phyloP scores from a whole-genome alignment of 1,140 invertebrate species.

The Neoseiulus cucumeris region DNA sequence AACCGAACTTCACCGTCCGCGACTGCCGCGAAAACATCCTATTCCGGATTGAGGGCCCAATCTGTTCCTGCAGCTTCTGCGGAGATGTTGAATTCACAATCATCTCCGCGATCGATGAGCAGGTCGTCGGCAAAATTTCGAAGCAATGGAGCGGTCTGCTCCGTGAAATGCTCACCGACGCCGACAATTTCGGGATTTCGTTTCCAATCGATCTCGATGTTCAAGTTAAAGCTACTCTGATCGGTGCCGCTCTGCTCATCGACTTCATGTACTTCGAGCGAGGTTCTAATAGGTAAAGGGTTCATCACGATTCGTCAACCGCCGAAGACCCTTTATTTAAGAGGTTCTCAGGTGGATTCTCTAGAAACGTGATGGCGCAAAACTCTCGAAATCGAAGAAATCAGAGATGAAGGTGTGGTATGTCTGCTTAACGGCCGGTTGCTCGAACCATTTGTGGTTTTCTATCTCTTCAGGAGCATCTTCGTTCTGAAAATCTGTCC shows the following conservation, averaged over 20 bases:
- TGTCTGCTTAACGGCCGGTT: no score
- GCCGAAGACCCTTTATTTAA: no score
- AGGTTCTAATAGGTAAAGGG: constrained; percentile 25
- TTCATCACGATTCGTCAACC: constrained; percentile 28
- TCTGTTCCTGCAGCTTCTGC: constrained; percentile 53
- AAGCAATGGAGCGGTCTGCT: constrained; percentile 51
- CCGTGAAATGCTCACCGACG: constrained; percentile 48
- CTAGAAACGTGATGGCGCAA: no score
- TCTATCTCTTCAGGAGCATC: no score
- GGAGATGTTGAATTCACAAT: constrained; percentile 42
- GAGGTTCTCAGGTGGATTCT: no score
- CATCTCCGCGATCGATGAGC: constrained; percentile 16
- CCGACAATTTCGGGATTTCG: constrained; percentile 51
- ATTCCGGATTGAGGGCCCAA: constrained; percentile 55
- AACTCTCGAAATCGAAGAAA: no score
- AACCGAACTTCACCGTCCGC: constrained; percentile 50
- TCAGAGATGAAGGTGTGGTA: no score
- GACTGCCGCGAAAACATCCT: constrained; percentile 50
- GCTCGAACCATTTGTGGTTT: no score
- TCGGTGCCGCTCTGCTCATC: constrained; percentile 40
- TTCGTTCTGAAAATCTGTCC: no score
- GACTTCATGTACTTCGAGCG: constrained; percentile 22
- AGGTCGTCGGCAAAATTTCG: constrained; percentile 45
- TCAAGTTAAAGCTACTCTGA: constrained; percentile 52
- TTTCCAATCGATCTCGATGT: constrained; percentile 61